Evolutionary conservation across 1,140 invertebrate genomes (phyloP).

Genomic region (Bombus cullumanus): DNA sequence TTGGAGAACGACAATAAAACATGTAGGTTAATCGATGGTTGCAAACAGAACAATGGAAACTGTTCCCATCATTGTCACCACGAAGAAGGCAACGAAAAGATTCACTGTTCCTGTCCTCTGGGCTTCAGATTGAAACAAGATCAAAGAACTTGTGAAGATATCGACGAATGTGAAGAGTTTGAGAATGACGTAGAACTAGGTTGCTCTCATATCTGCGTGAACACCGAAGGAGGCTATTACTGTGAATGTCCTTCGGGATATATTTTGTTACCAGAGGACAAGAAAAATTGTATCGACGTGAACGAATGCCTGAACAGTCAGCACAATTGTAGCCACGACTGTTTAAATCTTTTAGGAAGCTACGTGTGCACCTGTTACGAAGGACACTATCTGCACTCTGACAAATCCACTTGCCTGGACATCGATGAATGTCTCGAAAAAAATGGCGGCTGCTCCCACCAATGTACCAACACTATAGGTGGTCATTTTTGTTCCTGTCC

Average conservation of each 20-base stretch:
- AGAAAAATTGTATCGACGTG: conserved; percentile 87
- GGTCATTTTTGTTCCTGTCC: conserved; percentile 87
- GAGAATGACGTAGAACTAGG: conserved; percentile 77
- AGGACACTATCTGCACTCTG: conserved; percentile 89
- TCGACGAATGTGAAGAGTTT: conserved; percentile 88
- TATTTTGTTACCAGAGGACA: conserved; percentile 85
- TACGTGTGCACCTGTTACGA: conserved; percentile 90
- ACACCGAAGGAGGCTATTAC: conserved; percentile 89
- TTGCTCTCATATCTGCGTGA: conserved; percentile 86
- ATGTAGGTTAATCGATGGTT: conserved; percentile 77
- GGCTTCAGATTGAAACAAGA: conserved; percentile 88
- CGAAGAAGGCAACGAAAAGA: conserved; percentile 85
- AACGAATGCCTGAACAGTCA: conserved; percentile 88
- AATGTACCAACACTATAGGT: conserved; percentile 84
- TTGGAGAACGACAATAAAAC: conserved; percentile 81
- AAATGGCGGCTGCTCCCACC: conserved; percentile 83
- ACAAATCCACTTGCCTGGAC: conserved; percentile 89
- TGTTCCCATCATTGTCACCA: conserved; percentile 84
- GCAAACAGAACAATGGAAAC: conserved; percentile 80
- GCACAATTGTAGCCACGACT: conserved; percentile 88
- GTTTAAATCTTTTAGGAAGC: conserved; percentile 85
- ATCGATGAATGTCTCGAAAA: conserved; percentile 89
- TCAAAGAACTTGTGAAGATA: conserved; percentile 88
- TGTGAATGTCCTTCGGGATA: conserved; percentile 93
- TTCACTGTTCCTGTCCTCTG: conserved; percentile 88